phyloP scores from a whole-genome alignment of 2,888 invertebrate species.

The Phyllotreta striolata region DNA sequence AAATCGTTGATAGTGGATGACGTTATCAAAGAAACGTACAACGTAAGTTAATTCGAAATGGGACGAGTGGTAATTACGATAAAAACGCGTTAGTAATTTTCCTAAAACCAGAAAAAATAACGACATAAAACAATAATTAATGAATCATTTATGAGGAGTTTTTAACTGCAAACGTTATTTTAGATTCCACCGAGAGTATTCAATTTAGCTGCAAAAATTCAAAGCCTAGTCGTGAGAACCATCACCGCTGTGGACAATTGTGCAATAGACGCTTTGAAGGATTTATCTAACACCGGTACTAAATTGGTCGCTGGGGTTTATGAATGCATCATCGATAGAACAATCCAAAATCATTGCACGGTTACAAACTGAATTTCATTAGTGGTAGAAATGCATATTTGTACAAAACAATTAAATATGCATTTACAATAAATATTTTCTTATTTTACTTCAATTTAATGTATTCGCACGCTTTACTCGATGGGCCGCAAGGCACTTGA shows the following conservation, averaged over 20 bases:
- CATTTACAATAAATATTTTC: too few species aligned
- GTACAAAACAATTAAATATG: too few species aligned
- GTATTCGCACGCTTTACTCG: too few species aligned
- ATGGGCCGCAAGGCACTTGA: too few species aligned
- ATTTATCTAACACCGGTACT: conserved; percentile 35
- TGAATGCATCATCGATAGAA: conserved; percentile 35
- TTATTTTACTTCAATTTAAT: too few species aligned
- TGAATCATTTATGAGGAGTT: neutral
- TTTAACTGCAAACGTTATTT: conserved; percentile 13
- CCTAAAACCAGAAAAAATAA: neutral
- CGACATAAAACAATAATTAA: neutral
- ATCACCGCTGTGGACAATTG: conserved; percentile 41
- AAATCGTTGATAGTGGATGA: conserved; percentile 36
- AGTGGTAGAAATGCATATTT: too few species aligned
- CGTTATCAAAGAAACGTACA: conserved; percentile 40
- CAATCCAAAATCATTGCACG: conserved; percentile 1
- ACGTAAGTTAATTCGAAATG: conserved; percentile 22
- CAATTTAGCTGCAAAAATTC: conserved; percentile 41
- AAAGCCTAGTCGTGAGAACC: conserved; percentile 39
- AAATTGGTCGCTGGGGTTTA: conserved; percentile 37
- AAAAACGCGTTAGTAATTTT: conserved; percentile 2
- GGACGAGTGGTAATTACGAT: neutral
- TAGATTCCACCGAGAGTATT: conserved; percentile 43
- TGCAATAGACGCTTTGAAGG: conserved; percentile 37
- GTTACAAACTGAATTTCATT: too few species aligned